These are phyloP conservation scores for Dufourea novaeangliae DNA, from an alignment of 1,140 invertebrate genomes.

Conservation along the genomic window DNA sequence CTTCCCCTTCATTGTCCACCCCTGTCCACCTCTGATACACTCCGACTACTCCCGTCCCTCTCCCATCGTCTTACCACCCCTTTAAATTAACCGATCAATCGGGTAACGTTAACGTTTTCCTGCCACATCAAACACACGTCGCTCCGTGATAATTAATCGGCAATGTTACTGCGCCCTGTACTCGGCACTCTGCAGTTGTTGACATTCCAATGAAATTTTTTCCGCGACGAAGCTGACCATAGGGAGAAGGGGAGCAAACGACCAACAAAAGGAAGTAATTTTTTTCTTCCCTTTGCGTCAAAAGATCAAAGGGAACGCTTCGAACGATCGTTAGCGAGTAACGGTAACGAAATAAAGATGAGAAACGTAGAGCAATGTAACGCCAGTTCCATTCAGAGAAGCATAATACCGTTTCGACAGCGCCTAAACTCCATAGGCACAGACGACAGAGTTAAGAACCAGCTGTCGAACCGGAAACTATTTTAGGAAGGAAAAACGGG, in stretches of 20 bases:
- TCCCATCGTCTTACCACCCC: constrained; percentile 70
- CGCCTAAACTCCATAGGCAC: no score
- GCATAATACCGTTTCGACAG: constrained; percentile 45
- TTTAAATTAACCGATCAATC: constrained; percentile 81
- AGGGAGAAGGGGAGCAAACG: constrained; percentile 28
- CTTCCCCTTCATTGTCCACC: constrained; percentile 25
- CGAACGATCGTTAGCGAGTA: constrained; percentile 27
- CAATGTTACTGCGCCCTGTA: constrained; percentile 55
- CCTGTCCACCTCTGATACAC: constrained; percentile 23
- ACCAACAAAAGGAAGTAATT: constrained; percentile 38
- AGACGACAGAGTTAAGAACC: no score
- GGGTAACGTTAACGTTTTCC: constrained; percentile 66
- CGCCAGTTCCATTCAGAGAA: constrained; percentile 40
- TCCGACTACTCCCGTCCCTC: constrained; percentile 46
- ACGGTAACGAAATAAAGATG: constrained; percentile 9
- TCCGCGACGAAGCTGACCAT: constrained; percentile 52
- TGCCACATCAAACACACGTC: constrained; percentile 77
- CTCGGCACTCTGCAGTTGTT: constrained; percentile 55
- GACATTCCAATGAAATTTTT: constrained; percentile 65
- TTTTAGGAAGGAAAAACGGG: background rate
- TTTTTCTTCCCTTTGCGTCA: constrained; percentile 57
- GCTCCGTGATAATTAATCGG: constrained; percentile 79
- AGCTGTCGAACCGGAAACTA: no score
- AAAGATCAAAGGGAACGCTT: constrained; percentile 53
- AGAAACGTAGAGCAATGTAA: constrained; percentile 40